Conservation (phyloP, 92 coral and sea anemone species). For the Porites evermanni region DNA sequence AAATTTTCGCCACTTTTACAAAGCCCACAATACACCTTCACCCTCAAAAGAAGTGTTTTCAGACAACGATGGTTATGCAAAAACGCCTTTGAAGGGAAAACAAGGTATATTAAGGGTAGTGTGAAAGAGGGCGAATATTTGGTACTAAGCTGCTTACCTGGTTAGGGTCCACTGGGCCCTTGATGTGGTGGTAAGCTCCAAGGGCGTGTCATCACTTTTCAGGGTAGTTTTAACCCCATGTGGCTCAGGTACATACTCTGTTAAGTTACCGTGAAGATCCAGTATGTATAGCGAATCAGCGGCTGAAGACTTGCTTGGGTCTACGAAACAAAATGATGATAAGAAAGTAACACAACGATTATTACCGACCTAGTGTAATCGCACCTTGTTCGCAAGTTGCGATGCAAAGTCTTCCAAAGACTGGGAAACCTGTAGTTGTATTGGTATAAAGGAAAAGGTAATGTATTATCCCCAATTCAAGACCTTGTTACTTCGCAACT, state of each 20-base stretch:
- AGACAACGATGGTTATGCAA: too few relatives aligned
- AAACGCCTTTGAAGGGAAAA: too few relatives aligned
- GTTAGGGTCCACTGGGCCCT: constrained; percentile 91
- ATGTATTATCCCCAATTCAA: too few relatives aligned
- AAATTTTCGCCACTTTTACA: too few relatives aligned
- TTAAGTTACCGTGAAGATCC: constrained; percentile 96
- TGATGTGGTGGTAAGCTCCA: constrained; percentile 79
- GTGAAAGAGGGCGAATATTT: neutral
- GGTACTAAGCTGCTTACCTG: constrained; percentile 50
- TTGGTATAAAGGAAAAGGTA: too few relatives aligned
- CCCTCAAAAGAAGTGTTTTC: too few relatives aligned
- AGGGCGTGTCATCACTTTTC: constrained; percentile 91
- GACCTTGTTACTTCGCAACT: too few relatives aligned
- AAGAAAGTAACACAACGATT: neutral
- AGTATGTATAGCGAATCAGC: constrained; percentile 90
- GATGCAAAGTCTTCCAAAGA: too few relatives aligned
- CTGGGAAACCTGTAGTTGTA: too few relatives aligned
- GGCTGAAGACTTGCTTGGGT: constrained; percentile 72
- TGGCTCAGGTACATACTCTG: constrained; percentile 91
- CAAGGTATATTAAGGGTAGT: too few relatives aligned
- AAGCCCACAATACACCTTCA: too few relatives aligned
- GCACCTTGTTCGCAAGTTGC: too few relatives aligned
- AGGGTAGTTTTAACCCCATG: constrained; percentile 85
- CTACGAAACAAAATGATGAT: constrained; percentile 7
- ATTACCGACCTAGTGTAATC: neutral